These are phyloP conservation scores for Saturnia pavonia DNA, from an alignment of 2,888 invertebrate genomes.

Conservation along the genomic window DNA sequence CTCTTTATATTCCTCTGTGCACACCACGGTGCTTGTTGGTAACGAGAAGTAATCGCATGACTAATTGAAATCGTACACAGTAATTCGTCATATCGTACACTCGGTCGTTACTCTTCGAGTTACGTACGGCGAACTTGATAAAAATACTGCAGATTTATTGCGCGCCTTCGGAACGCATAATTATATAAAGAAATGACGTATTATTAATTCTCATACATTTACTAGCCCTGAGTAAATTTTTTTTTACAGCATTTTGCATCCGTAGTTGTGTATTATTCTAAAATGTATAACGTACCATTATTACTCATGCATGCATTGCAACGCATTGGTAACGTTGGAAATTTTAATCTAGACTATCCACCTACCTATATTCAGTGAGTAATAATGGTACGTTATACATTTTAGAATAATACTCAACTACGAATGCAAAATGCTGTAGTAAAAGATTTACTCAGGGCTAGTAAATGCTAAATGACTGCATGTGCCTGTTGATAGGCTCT, in stretches of 20 bases:
- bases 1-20: conserved; percentile 36
- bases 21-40: conserved; percentile 56
- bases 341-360: too few species aligned
- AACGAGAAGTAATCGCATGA: conserved; percentile 68
- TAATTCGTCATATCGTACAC: conserved; percentile 51
- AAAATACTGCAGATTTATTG: conserved; percentile 32
- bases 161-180: conserved; percentile 17
- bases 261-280: background rate
- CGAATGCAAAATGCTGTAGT: background rate
- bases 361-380: too few species aligned
- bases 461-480: too few species aligned
- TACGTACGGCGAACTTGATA: conserved; percentile 33
- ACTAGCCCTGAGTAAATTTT: background rate
- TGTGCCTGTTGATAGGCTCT: too few species aligned
- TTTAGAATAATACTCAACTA: background rate
- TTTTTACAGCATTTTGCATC: background rate
- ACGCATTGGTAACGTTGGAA: too few species aligned
- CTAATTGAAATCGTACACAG: conserved; percentile 59
- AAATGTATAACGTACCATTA: background rate
- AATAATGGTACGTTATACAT: background rate
- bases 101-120: conserved; percentile 38
- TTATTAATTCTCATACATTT: background rate
- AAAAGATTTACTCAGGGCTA: background rate
- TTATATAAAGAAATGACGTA: background rate
- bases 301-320: too few species aligned